Evolutionary conservation across 2,888 invertebrate genomes (phyloP), one percentile per base, ranked within the genome.

Genomic region (Rambutsinella grinnellia): DNA sequence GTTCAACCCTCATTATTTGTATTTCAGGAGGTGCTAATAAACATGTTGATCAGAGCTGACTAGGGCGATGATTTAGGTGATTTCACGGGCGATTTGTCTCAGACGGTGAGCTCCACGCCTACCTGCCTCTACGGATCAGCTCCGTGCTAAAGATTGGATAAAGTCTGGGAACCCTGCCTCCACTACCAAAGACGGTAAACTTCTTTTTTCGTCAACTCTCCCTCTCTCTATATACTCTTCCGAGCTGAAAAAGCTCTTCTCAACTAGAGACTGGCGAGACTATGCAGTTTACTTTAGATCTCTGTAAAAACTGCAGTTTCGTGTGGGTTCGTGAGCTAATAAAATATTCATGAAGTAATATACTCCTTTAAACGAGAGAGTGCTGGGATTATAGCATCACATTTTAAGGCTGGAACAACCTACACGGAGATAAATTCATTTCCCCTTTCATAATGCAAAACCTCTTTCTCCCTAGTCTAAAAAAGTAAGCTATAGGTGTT

Each of bases 1-100:
- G 66, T 58, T 51, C 44, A 46, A 24, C n/a, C 62, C 47, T 76
- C 62, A 63, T 76, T 69, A 69, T 63, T 69, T 57, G 61, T 68
- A 76, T 65, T 58, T 68, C 60, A 60, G 58, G 49, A 81, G 81
- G 82, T 82, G 82, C 81, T 82, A 84, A 83, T 82, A 84, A 83
- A 82, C 81, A 81, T 82, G 83, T 82, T 84, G 81, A 81, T 80
- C 80, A 79, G 69, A 51, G n/a, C 76, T 69, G 81, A 79, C 78
- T 76, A 71, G 67, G 61, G 56, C 61, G 56, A 81, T 82, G 81
- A 82, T 82, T 81, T 81, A 80, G 80, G 79, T 80, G 83, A 83
- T 82, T 80, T 80, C 74, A 79, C 65, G 75, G 76, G 69, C 79
- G 81, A 82, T 82, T 82, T 82, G 81, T 81, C 79, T 81, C 77